Evolutionary conservation across 2,888 invertebrate genomes (phyloP).

Genomic region (Altica lythri): DNA sequence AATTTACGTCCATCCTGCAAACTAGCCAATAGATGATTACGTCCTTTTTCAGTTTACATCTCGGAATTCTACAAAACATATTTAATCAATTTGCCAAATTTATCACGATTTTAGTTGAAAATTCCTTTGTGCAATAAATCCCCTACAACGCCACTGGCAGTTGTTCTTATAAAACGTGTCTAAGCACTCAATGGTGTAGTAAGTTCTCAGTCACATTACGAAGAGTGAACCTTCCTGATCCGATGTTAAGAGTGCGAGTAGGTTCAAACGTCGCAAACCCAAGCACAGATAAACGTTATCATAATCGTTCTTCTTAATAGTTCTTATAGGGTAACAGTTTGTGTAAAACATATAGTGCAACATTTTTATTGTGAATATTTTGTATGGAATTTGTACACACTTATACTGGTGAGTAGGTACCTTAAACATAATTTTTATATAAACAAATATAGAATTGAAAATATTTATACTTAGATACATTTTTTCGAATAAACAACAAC

Average conservation of each 20-base stretch:
- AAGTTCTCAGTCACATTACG: conserved; percentile 24
- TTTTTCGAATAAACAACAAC: too few relatives aligned
- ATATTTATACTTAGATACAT: too few relatives aligned
- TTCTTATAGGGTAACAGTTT: conserved; percentile 5
- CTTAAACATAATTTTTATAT: too few relatives aligned
- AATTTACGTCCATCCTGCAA: too few relatives aligned
- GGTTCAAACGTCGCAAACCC: conserved; percentile 14
- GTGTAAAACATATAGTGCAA: neutral
- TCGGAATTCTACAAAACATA: too few relatives aligned
- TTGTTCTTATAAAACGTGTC: conserved; percentile 15
- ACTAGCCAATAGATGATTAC: too few relatives aligned
- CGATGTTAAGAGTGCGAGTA: conserved; percentile 18
- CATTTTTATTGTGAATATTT: neutral
- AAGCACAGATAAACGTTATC: conserved; percentile 13
- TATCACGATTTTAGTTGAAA: too few relatives aligned
- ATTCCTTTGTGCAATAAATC: too few relatives aligned
- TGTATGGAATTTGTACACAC: neutral
- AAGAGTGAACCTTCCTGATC: conserved; percentile 24
- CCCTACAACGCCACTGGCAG: conserved; percentile 11
- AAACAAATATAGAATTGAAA: too few relatives aligned
- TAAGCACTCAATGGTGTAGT: conserved; percentile 25
- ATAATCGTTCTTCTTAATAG: neutral
- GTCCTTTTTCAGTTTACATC: too few relatives aligned
- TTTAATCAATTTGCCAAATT: too few relatives aligned
- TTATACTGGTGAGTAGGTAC: neutral